phyloP scores from a whole-genome alignment of 2,113 vertebrate genomes.

The Corapipo altera region DNA sequence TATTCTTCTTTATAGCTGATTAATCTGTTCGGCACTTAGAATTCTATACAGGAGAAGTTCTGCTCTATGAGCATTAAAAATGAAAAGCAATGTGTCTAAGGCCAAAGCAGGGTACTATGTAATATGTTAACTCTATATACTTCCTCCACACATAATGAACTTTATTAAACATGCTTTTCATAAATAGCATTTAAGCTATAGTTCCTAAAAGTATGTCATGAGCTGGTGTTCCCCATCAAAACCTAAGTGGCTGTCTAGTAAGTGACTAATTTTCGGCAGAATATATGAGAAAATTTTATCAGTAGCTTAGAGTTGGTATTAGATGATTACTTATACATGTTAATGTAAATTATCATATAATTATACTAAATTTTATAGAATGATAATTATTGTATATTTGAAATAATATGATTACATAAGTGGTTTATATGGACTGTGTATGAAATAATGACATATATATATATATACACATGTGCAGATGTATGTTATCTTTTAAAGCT shows the following conservation, averaged over 20 bases:
- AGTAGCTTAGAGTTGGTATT: background rate
- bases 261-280: background rate
- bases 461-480: background rate
- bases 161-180: background rate
- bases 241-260: background rate
- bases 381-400: background rate
- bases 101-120: background rate
- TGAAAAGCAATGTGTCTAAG: background rate
- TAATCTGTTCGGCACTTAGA: background rate
- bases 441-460: background rate
- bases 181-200: background rate
- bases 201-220: background rate
- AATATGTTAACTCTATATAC: background rate
- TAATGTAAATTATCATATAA: background rate
- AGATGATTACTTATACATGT: background rate
- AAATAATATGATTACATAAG: background rate
- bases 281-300: background rate
- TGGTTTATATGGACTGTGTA: background rate
- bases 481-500: background rate
- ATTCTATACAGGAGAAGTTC: background rate
- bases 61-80: background rate
- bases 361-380: background rate
- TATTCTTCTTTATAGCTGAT: background rate
- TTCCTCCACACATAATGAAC: background rate
- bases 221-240: background rate